Evolutionary conservation across 2,113 vertebrate genomes (phyloP).

Genomic region (Cheilinus undulatus): DNA sequence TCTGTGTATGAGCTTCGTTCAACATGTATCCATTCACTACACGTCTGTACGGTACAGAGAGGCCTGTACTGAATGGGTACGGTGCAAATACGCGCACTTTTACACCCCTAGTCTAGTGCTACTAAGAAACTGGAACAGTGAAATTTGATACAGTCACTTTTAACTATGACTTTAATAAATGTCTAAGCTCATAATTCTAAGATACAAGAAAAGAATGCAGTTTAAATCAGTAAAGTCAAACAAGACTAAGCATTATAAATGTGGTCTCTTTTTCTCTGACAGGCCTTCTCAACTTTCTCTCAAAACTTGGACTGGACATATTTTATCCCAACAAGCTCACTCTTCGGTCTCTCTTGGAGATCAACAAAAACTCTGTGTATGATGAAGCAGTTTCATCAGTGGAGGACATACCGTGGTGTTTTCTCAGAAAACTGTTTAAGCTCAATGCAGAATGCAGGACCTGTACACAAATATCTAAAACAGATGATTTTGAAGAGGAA

Average conservation of each 20-base stretch:
- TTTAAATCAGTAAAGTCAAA: neutral
- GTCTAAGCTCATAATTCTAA: too few relatives aligned
- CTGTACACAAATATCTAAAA: neutral
- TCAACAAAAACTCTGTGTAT: conserved; percentile 35
- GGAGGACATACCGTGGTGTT: conserved; percentile 44
- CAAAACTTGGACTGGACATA: conserved; percentile 34
- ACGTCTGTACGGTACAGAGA: too few relatives aligned
- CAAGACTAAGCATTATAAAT: neutral
- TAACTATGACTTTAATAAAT: too few relatives aligned
- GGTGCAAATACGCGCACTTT: too few relatives aligned
- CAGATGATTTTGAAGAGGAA: neutral
- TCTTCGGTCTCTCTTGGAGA: conserved; percentile 55
- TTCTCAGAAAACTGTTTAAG: conserved; percentile 58
- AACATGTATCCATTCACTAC: too few relatives aligned
- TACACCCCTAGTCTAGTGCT: too few relatives aligned
- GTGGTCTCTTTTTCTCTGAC: neutral
- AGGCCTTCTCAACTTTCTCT: neutral
- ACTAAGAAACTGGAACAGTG: too few relatives aligned
- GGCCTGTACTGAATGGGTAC: too few relatives aligned
- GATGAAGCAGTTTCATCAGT: neutral
- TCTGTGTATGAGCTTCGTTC: too few relatives aligned
- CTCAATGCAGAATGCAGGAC: conserved; percentile 55
- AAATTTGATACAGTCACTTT: too few relatives aligned
- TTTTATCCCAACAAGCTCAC: conserved; percentile 67
- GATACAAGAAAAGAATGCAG: too few relatives aligned